Conservation (phyloP, 2,113 vertebrate species). For the Clarias batrachus region DNA sequence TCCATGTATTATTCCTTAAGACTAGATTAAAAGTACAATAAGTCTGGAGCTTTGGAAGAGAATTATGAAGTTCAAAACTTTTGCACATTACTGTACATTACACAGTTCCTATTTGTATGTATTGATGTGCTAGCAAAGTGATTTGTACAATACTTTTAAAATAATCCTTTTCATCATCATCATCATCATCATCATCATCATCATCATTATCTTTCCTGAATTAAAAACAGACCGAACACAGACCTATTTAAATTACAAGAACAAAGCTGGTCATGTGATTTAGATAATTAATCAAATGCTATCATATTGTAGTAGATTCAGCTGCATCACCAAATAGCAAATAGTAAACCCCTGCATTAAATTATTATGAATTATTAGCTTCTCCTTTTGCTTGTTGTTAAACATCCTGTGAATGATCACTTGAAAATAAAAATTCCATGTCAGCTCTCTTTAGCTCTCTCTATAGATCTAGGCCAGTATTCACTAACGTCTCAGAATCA, state of each 20-base stretch:
- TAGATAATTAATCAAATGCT: background rate
- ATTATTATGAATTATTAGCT: background rate
- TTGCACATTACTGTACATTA: background rate
- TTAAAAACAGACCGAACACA: background rate
- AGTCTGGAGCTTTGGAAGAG: no score
- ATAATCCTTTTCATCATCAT: background rate
- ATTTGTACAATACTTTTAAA: background rate
- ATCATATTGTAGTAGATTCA: background rate
- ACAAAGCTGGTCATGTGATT: background rate
- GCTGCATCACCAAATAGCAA: background rate
- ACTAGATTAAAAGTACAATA: no score
- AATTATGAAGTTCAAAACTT: no score
- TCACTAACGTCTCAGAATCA: no score
- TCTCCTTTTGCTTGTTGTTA: background rate
- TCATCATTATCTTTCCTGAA: no score
- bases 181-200: background rate
- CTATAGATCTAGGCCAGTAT: no score
- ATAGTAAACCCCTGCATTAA: background rate
- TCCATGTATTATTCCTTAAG: no score
- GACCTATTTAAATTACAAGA: background rate
- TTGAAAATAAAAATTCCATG: no score
- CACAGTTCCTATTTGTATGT: background rate
- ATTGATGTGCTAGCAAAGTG: background rate
- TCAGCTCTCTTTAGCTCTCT: no score
- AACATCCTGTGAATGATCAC: background rate